These are phyloP conservation scores for Drosophila paranaensis DNA, from an alignment of 2,888 invertebrate species.

Conservation along the genomic window DNA sequence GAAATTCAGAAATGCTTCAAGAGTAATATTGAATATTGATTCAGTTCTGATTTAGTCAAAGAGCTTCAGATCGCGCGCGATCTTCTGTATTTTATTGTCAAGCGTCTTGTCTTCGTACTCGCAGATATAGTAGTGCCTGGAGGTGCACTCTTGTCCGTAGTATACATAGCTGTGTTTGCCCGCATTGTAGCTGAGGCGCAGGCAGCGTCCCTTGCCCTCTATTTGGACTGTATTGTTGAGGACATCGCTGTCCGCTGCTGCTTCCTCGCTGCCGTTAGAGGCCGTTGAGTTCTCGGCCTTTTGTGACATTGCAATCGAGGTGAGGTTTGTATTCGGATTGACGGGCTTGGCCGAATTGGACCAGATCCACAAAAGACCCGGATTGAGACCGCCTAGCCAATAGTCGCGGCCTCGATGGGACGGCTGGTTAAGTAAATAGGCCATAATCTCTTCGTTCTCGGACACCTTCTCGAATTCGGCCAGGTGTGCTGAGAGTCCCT, in stretches of 20 bases:
- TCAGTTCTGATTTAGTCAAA: slow-evolving; percentile 44
- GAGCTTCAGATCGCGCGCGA: slow-evolving; percentile 84
- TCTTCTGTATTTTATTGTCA: slow-evolving; percentile 87
- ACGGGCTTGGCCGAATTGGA: slow-evolving; percentile 92
- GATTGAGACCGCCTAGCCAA: slow-evolving; percentile 94
- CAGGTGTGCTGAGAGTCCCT: slow-evolving; percentile 88
- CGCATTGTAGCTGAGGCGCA: slow-evolving; percentile 89
- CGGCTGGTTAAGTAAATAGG: slow-evolving; percentile 87
- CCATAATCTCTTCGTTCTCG: slow-evolving; percentile 88
- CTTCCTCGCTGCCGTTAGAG: slow-evolving; percentile 65
- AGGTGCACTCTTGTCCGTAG: slow-evolving; percentile 90
- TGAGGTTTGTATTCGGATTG: slow-evolving; percentile 85
- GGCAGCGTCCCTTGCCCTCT: slow-evolving; percentile 89
- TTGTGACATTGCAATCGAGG: slow-evolving; percentile 81
- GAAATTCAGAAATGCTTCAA: neutral
- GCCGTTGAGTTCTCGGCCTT: slow-evolving; percentile 66
- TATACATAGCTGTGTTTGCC: slow-evolving; percentile 87
- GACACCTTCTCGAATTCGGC: slow-evolving; percentile 90
- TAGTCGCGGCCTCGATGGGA: slow-evolving; percentile 88
- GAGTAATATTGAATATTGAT: neutral
- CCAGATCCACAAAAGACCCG: slow-evolving; percentile 95
- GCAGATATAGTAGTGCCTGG: slow-evolving; percentile 89
- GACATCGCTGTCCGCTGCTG: slow-evolving; percentile 63
- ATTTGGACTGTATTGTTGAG: slow-evolving; percentile 86
- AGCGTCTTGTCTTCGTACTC: slow-evolving; percentile 88